A percentile compares a stretch with the other conserved stretches of the same genome.
Evolutionary conservation across 2,113 vertebrate genomes (phyloP).

Genomic region (Tragelaphus imberbis): DNA sequence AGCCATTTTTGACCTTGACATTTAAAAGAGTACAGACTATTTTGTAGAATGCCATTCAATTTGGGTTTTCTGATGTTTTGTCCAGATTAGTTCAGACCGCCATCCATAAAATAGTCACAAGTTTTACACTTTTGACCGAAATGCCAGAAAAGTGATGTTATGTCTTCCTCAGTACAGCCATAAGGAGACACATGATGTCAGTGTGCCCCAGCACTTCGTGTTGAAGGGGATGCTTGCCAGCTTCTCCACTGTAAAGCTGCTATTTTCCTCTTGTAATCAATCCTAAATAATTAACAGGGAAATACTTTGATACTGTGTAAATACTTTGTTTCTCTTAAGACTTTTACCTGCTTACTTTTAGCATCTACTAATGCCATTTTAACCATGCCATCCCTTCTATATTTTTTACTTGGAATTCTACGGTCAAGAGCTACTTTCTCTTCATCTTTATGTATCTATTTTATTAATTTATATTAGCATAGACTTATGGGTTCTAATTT

Average conservation of each 20-base stretch:
- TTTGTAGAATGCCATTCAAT: background rate
- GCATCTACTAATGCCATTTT: background rate
- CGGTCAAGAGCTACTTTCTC: background rate
- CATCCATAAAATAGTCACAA: background rate
- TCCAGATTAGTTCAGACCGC: background rate
- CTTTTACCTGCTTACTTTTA: background rate
- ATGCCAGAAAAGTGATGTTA: background rate
- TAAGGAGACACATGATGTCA: background rate
- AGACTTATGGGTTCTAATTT: background rate
- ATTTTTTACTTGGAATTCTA: slow-evolving; percentile 3
- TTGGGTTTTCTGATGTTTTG: slow-evolving; percentile 23
- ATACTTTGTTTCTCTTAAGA: background rate
- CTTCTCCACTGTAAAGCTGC: background rate
- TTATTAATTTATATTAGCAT: background rate
- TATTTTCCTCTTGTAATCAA: background rate
- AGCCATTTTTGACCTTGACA: slow-evolving; percentile 17
- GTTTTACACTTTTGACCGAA: background rate
- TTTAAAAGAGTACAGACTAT: background rate
- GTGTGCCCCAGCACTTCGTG: background rate
- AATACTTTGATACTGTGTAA: background rate
- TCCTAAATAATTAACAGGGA: background rate
- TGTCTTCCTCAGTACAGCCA: background rate
- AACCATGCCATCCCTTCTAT: background rate
- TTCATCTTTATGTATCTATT: background rate
- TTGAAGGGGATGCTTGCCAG: background rate